A percentile compares a stretch with the other conserved stretches of the same genome.
phyloP scores from a whole-genome alignment of 1,140 invertebrate species.

The Oedothorax gibbosus region DNA sequence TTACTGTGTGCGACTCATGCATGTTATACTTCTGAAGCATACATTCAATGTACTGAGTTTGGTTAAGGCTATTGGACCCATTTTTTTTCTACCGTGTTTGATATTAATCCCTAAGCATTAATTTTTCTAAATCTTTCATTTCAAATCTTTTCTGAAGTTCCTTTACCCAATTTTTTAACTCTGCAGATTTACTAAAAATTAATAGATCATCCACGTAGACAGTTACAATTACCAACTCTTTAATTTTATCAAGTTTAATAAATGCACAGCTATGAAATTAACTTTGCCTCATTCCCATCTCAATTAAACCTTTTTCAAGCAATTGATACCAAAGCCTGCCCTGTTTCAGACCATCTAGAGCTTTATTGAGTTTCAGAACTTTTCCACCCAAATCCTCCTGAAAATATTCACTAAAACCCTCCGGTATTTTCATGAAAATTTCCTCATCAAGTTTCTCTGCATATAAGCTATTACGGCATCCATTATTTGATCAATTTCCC shows the following conservation, averaged over 20 bases:
- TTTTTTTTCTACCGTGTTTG: too few relatives aligned
- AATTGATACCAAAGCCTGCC: conserved; percentile 60
- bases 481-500: too few relatives aligned
- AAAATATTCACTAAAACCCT: conserved; percentile 57
- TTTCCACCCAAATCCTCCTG: conserved; percentile 4
- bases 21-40: too few relatives aligned
- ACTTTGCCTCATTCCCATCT: conserved; percentile 57
- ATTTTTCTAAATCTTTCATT: too few relatives aligned
- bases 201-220: conserved; percentile 62
- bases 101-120: too few relatives aligned
- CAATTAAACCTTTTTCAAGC: conserved; percentile 48
- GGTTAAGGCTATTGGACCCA: too few relatives aligned
- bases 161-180: conserved; percentile 35
- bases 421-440: conserved; percentile 68
- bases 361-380: conserved; percentile 62
- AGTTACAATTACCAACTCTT: conserved; percentile 50
- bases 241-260: conserved; percentile 41
- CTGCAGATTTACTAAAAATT: conserved; percentile 22
- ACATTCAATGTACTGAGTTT: too few relatives aligned
- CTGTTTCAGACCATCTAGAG: conserved; percentile 63
- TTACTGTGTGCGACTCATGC: too few relatives aligned
- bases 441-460: too few relatives aligned
- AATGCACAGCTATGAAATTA: conserved; percentile 61
- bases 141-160: too few relatives aligned
- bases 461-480: too few relatives aligned